Evolutionary conservation across 2,113 vertebrate species (phyloP).

Genomic region (Tiliqua scincoides): DNA sequence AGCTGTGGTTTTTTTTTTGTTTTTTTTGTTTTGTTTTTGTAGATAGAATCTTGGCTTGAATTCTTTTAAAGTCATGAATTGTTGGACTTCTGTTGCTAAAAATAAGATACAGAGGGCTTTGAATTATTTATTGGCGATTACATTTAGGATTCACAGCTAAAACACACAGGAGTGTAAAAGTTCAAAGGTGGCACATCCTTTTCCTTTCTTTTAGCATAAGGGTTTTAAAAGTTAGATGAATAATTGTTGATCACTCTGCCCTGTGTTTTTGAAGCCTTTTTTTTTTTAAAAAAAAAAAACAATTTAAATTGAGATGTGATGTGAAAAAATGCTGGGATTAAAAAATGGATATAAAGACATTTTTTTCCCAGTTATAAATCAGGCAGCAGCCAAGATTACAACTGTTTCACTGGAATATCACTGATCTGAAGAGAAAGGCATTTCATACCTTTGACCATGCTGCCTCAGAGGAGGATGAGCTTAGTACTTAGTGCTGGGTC

Average conservation of each 20-base stretch:
- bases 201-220: conserved; percentile 19
- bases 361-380: neutral
- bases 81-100: conserved; percentile 61
- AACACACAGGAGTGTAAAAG: conserved; percentile 67
- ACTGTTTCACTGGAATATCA: neutral
- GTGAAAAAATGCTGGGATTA: neutral
- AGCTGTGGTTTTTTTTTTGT: conserved; percentile 21
- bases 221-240: conserved; percentile 9
- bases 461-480: conserved; percentile 16
- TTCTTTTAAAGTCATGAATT: conserved; percentile 61
- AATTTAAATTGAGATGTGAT: neutral
- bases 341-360: neutral
- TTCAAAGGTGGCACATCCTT: conserved; percentile 59
- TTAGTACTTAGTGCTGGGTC: conserved; percentile 28
- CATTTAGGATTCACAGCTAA: conserved; percentile 67
- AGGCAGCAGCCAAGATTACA: neutral
- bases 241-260: conserved; percentile 33
- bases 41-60: conserved; percentile 56
- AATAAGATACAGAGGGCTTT: conserved; percentile 70
- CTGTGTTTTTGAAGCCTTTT: conserved; percentile 34
- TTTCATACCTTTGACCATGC: neutral
- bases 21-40: conserved; percentile 32
- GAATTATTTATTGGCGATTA: conserved; percentile 72
- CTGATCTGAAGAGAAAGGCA: neutral
- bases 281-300: neutral